phyloP scores from a whole-genome alignment of 2,113 vertebrate genomes.

The Osmerus mordax region DNA sequence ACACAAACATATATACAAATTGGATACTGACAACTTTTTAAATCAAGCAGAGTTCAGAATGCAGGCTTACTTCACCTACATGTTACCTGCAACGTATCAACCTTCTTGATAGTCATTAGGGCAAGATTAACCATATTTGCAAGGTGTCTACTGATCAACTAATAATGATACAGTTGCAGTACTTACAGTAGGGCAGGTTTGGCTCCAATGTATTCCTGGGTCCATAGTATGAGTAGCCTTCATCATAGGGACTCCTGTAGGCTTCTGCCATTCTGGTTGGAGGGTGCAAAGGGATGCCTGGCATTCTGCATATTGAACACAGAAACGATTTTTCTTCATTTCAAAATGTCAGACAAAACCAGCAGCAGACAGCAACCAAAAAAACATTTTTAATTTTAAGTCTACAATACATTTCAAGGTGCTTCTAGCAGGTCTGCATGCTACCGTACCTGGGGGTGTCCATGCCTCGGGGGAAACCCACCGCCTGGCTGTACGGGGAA shows the following conservation, averaged over 20 bases:
- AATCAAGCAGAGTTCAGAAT: too few species aligned
- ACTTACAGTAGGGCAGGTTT: constrained; percentile 80
- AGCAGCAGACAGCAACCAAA: neutral
- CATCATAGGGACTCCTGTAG: constrained; percentile 75
- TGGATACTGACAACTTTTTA: neutral
- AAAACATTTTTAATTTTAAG: neutral
- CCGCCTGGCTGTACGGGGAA: constrained; percentile 60
- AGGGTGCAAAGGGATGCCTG: constrained; percentile 67
- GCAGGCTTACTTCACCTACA: too few species aligned
- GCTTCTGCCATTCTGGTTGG: constrained; percentile 65
- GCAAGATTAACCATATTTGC: too few species aligned
- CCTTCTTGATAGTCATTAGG: too few species aligned
- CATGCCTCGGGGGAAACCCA: constrained; percentile 64
- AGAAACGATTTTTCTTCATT: constrained; percentile 11
- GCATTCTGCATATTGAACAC: constrained; percentile 41
- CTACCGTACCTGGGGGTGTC: constrained; percentile 74
- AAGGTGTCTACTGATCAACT: too few species aligned
- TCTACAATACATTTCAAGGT: neutral
- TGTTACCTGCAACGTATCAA: too few species aligned
- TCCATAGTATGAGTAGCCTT: constrained; percentile 78
- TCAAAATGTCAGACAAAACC: neutral
- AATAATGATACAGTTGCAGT: neutral
- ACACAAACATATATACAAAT: constrained; percentile 4
- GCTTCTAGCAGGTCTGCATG: neutral
- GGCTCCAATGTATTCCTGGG: constrained; percentile 79